Percentiles rank a stretch among this genome's conserved stretches.
Conservation (phyloP, 2,888 invertebrate species). For the Chrysomela aeneicollis region DNA sequence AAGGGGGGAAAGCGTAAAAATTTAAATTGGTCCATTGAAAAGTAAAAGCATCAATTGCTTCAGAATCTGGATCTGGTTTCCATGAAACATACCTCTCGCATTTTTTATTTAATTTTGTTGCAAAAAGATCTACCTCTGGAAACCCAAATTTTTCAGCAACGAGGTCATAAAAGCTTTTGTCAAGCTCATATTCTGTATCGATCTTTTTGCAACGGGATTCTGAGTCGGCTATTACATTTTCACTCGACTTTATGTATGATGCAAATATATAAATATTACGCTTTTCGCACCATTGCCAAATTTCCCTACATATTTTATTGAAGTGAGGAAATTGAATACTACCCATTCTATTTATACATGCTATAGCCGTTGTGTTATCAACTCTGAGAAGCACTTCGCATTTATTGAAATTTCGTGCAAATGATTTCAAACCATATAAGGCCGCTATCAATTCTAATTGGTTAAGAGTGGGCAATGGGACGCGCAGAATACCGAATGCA, state of each 20-base stretch:
- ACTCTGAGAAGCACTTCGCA: constrained; percentile 8
- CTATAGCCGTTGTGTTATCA: constrained; percentile 21
- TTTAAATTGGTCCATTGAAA: constrained; percentile 32
- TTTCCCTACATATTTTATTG: constrained; percentile 25
- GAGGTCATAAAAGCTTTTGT: constrained; percentile 8
- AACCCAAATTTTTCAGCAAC: constrained; percentile 18
- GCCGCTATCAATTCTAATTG: constrained; percentile 18
- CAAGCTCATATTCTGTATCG: constrained; percentile 27
- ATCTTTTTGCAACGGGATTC: constrained; percentile 13
- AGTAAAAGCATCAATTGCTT: constrained; percentile 38
- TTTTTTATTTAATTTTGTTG: constrained; percentile 36
- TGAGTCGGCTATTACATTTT: constrained; percentile 30
- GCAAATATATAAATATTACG: constrained; percentile 35
- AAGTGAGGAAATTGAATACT: constrained; percentile 6
- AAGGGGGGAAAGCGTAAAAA: constrained; percentile 42
- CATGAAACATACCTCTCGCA: constrained; percentile 36
- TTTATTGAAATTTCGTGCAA: neutral
- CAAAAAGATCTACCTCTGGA: constrained; percentile 37
- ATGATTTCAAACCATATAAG: constrained; percentile 22
- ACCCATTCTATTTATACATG: neutral
- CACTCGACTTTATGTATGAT: constrained; percentile 32
- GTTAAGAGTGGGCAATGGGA: no score
- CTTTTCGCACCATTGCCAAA: constrained; percentile 42
- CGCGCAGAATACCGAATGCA: no score
- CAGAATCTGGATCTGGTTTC: no score